A percentile compares a stretch with the other conserved stretches of the same genome.
Conservation (phyloP, 1,140 invertebrate species). For the Meloidogyne exigua region DNA sequence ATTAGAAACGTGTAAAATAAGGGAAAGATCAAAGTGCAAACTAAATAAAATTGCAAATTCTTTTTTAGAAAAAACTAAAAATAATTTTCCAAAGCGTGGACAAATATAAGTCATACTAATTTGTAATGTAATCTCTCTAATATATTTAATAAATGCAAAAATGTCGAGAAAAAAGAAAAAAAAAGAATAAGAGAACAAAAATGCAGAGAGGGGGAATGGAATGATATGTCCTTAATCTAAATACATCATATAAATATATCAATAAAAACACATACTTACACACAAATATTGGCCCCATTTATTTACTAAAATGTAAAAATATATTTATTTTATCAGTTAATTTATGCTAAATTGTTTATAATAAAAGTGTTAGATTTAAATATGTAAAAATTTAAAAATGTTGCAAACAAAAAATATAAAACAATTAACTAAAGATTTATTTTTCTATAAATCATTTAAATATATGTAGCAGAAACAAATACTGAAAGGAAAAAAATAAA, state of each 20-base stretch:
- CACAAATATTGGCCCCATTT: background rate
- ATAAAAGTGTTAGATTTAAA: background rate
- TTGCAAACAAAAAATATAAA: background rate
- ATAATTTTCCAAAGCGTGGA: background rate
- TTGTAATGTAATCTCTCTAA: too few species aligned
- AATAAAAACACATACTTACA: too few species aligned
- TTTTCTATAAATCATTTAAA: background rate
- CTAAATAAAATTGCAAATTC: too few species aligned
- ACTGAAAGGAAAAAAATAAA: background rate
- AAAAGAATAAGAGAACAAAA: background rate
- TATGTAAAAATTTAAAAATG: background rate
- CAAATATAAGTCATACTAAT: too few species aligned
- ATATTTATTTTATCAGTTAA: background rate
- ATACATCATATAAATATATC: background rate
- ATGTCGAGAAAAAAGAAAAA: background rate
- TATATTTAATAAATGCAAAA: background rate
- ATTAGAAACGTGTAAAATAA: too few species aligned
- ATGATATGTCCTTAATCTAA: background rate
- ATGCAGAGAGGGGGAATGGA: background rate
- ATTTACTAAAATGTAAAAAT: background rate
- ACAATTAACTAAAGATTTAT: background rate
- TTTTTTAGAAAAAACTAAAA: conserved; percentile 5
- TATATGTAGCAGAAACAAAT: background rate
- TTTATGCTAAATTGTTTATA: background rate
- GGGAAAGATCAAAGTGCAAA: too few species aligned